Conservation (phyloP, 2,797 vertebrate genomes). For the Acridotheres tristis region DNA sequence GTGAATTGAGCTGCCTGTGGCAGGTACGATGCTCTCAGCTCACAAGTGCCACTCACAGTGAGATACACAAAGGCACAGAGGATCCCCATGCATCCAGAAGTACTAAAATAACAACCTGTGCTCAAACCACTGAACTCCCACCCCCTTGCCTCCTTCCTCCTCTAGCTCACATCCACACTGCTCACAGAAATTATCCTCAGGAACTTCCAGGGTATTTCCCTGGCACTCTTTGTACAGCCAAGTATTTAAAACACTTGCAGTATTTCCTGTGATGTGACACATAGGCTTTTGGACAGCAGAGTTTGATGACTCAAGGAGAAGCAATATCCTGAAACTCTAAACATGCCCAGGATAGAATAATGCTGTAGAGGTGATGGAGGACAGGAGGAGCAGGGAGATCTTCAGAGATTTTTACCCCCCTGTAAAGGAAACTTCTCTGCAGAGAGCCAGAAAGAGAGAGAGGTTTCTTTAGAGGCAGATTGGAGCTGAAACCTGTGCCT, state of each 20-base stretch:
- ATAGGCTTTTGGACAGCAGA: not conserved
- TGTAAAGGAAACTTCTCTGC: not conserved
- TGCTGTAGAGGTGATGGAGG: not conserved
- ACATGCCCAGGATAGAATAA: not conserved
- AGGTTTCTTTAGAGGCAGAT: not conserved
- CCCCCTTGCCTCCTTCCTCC: not conserved
- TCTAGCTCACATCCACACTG: not conserved
- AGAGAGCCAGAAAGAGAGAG: not conserved
- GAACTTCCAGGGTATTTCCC: not conserved
- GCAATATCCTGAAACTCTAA: not conserved
- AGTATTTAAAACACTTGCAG: not conserved
- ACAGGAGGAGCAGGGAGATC: not conserved
- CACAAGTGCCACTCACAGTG: accelerated
- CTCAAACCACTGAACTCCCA: not conserved
- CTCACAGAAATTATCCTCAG: not conserved
- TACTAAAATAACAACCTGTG: not conserved
- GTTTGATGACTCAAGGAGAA: not conserved
- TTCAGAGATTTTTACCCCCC: not conserved
- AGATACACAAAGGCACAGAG: not conserved
- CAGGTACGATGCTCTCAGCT: accelerated
- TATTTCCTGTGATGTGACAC: not conserved
- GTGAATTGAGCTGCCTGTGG: not conserved
- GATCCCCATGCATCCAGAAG: not conserved
- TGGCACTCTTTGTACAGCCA: not conserved
- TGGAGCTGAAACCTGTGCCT: not conserved